Conservation (phyloP, 2,888 invertebrate genomes). For the Eugnorisma glareosa region DNA sequence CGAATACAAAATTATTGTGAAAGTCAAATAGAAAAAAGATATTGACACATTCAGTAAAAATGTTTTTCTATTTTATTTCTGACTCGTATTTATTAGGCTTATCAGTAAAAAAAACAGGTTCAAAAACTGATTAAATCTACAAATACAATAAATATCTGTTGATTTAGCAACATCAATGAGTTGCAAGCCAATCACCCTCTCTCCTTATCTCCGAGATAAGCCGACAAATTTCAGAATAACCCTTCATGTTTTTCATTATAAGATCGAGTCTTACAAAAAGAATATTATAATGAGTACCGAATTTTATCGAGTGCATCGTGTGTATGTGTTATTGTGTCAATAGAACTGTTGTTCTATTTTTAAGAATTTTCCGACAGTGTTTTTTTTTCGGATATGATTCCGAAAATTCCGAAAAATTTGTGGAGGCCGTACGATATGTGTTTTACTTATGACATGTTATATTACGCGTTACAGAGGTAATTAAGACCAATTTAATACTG, state of each 20-base stretch:
- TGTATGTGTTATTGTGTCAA: slow-evolving; percentile 30
- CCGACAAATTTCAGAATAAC: slow-evolving; percentile 45
- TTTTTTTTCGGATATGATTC: not conserved
- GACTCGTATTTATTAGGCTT: not conserved
- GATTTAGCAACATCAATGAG: not conserved
- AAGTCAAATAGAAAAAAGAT: not conserved
- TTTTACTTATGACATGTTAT: slow-evolving; percentile 34
- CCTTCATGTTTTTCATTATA: slow-evolving; percentile 53
- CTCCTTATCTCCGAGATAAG: slow-evolving; percentile 45
- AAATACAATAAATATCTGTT: slow-evolving; percentile 22
- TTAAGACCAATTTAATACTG: not conserved
- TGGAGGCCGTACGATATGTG: slow-evolving; percentile 46
- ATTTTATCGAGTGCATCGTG: slow-evolving; percentile 46
- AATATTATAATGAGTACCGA: slow-evolving; percentile 51
- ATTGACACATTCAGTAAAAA: slow-evolving; percentile 5
- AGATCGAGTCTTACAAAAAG: slow-evolving; percentile 24
- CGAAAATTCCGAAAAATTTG: slow-evolving; percentile 27
- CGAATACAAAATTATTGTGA: not conserved
- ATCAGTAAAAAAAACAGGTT: slow-evolving; percentile 22
- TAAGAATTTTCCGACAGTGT: not conserved
- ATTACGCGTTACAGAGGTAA: slow-evolving; percentile 43
- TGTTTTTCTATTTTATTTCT: slow-evolving; percentile 2
- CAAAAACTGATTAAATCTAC: slow-evolving; percentile 44
- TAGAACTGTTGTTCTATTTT: not conserved
- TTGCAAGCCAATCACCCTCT: slow-evolving; percentile 24